Conservation (phyloP, 2,888 invertebrate species). For the Tetragonula carbonaria region DNA sequence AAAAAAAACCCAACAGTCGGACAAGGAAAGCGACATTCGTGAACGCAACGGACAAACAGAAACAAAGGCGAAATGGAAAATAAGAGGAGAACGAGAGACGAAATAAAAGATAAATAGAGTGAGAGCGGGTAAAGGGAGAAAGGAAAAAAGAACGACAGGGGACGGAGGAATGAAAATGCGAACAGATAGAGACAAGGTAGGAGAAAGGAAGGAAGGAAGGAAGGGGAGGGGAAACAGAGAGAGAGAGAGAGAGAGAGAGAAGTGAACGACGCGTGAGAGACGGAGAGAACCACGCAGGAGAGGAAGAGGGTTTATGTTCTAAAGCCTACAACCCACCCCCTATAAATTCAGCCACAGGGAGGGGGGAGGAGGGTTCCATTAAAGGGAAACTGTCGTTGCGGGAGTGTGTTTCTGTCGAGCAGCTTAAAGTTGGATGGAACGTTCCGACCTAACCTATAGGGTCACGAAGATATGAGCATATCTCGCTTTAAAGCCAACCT, state of each 20-base stretch:
- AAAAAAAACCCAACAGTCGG: background rate
- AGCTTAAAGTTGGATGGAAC: conserved; percentile 67
- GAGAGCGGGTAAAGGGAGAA: background rate
- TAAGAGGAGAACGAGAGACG: background rate
- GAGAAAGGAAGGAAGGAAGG: background rate
- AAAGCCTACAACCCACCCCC: conserved; percentile 59
- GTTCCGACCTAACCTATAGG: conserved; percentile 18
- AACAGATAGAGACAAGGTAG: conserved; percentile 23
- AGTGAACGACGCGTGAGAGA: background rate
- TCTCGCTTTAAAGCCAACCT: conserved; percentile 59
- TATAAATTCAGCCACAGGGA: conserved; percentile 57
- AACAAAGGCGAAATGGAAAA: background rate
- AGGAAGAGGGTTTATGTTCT: conserved; percentile 48
- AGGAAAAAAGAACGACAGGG: background rate
- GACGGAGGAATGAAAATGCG: conserved; percentile 16
- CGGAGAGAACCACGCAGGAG: background rate
- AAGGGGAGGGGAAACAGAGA: background rate
- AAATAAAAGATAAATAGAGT: conserved; percentile 3
- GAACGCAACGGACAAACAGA: background rate
- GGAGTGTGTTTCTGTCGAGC: conserved; percentile 56
- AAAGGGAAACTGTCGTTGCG: conserved; percentile 57
- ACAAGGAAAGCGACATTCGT: background rate
- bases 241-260: background rate
- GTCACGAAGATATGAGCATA: conserved; percentile 68
- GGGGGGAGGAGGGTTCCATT: conserved; percentile 47